Conservation (phyloP, 2,113 vertebrate genomes). For the Sceloporus tristichus region DNA sequence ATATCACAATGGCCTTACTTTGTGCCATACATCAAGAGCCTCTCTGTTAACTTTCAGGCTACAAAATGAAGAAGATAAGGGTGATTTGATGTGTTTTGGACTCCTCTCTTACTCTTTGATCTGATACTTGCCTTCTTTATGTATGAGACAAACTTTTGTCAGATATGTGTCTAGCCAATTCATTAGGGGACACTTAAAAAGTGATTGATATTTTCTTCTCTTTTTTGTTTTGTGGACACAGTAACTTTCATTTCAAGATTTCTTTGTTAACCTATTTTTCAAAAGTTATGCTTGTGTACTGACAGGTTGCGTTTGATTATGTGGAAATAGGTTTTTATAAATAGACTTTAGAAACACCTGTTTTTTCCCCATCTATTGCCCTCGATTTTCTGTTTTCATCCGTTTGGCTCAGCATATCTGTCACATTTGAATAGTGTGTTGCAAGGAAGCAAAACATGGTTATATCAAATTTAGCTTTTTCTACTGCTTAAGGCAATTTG, state of each 20-base stretch:
- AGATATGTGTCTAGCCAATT: not conserved
- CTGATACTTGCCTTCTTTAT: not conserved
- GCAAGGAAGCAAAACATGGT: not conserved
- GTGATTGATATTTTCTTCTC: slow-evolving; percentile 24
- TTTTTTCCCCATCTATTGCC: slow-evolving; percentile 39
- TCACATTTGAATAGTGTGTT: slow-evolving; percentile 32
- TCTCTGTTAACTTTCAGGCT: not conserved
- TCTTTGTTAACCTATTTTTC: slow-evolving; percentile 6
- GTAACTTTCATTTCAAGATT: slow-evolving; percentile 42
- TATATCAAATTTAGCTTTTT: not conserved
- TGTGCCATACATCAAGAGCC: not conserved
- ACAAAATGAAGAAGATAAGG: not conserved
- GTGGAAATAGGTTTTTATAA: not conserved
- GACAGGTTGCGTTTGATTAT: not conserved
- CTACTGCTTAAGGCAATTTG: not conserved
- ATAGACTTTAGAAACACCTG: not conserved
- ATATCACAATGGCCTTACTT: not conserved
- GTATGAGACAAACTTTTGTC: not conserved
- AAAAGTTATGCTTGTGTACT: not conserved
- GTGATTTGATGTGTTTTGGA: not conserved
- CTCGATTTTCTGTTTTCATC: slow-evolving; percentile 35
- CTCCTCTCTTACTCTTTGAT: no score
- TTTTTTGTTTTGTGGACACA: slow-evolving; percentile 27
- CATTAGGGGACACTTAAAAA: not conserved
- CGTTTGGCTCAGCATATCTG: slow-evolving; percentile 31